Base-by-base conservation (phyloP, 2,888 invertebrate species). In the Melinaea marsaeus region DNA sequence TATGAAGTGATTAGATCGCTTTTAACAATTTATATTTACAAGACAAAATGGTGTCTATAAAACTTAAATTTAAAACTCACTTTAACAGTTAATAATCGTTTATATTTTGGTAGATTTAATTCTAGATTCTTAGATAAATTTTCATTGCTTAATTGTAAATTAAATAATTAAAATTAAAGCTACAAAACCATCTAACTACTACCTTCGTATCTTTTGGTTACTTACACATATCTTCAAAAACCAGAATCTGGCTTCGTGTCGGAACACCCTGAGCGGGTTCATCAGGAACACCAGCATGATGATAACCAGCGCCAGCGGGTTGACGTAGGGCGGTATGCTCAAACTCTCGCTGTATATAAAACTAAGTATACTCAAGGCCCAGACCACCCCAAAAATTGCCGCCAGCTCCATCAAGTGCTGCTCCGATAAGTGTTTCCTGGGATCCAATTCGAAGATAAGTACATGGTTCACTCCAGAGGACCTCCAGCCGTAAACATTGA, bases 401-500 rank as follows among this genome's bases (percentile, higher is more conserved):
- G 98, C 96, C 75, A 98, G 85, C 84, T 99, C 99, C 93, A 99
- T 97, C 51, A 99, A 91, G 86, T 99, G 97, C 78, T 98, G 98
- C 74, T 98, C 98, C 0, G 96, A 96, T 0, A 97, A 89, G 84
- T 99, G 98, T 84, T 98, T 97, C 63, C 99, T 91, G 0, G 99
- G 99, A 84, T 99, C 98, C 75, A 99, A 90, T 81, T 99, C 99
- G 85, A 99, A 99, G 73, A 99, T 99, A 2, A 99, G 92, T 0
- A 99, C 99, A 81, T 99, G 99, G 89, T 99, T 99, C 13, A 99
- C 99, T 3, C 99, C 99, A 0, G 98, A 98, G 0, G 98, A 97
- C 3, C 98, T 92, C 99, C 99, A 99, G 5, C 98, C 98, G 81
- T 98, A 98, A 0, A 98, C 97, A 80, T 99, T 99, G 58, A 99